Evolutionary conservation across 2,113 vertebrate genomes (phyloP), one percentile per base, ranked within the genome.

Genomic region (Salvelinus sp.): DNA sequence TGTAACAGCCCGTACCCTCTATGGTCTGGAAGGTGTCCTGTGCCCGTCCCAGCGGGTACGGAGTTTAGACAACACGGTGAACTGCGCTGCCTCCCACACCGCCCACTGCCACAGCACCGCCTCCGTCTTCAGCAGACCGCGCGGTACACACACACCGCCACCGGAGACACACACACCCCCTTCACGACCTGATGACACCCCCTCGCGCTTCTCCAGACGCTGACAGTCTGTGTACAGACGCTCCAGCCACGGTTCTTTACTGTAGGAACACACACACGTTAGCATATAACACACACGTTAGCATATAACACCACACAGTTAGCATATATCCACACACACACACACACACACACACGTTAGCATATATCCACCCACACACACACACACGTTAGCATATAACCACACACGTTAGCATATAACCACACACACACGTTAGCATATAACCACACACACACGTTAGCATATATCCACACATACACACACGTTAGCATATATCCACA

Each of bases 11-110:
- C 76, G 91, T 88, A 99, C 98, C 97, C 95, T 99, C 98, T 68
- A 99, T 99, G 23, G 98, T 99, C 85, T 99, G 98, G 91, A 99
- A 99, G 0, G 98, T 99, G 86, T 99, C 98, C 80, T 99, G 98
- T 14, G 98, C 98, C 81, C 98, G 94, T 63, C 98, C 98, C 72
- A 99, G 90, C 0, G 98, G 98, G 98, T 99, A 62, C 98, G 90
- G 18, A 99, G 86, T 86, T 99, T 99, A 0, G 98, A 98, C 71
- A 98, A 93, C 3, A 99, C 98, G 0, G 98, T 99, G 85, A 99
- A 99, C 88, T 99, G 97, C 4, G 97, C 98, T 1, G 97, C 97
- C 88, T 99, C 98, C 98, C 98, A 99, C 23, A 97, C 94, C 5
- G 96, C 97, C 98, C 98, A 99, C n/a, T 99, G 97, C 98, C 98